Percentiles rank a stretch among this genome's conserved stretches.
Conservation (phyloP, 2,888 invertebrate genomes). For the Eledona agricola region DNA sequence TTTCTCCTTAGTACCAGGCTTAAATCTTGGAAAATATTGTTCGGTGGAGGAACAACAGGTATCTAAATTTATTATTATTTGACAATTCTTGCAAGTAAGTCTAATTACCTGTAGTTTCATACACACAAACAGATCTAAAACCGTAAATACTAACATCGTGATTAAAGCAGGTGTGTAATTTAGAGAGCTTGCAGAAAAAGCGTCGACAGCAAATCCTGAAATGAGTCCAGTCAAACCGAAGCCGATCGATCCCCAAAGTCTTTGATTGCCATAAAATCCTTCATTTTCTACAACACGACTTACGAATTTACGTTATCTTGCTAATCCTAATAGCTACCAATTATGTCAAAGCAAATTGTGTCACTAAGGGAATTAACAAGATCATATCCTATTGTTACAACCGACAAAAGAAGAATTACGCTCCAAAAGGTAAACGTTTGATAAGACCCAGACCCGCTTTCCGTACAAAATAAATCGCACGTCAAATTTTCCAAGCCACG, state of each 20-base stretch:
- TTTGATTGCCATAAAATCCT: constrained; percentile 77
- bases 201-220: constrained; percentile 75
- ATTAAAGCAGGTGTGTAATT: constrained; percentile 79
- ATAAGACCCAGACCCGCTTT: constrained; percentile 63
- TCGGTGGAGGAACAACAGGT: constrained; percentile 73
- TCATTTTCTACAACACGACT: constrained; percentile 67
- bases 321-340: constrained; percentile 67
- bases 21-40: constrained; percentile 75
- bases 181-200: constrained; percentile 66
- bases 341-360: constrained; percentile 87
- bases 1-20: constrained; percentile 69
- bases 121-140: constrained; percentile 74
- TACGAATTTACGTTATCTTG: constrained; percentile 42
- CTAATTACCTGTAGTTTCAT: constrained; percentile 67
- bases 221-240: constrained; percentile 78
- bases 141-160: constrained; percentile 71
- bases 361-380: constrained; percentile 89
- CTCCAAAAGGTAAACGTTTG: constrained; percentile 74
- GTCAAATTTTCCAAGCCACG: not conserved
- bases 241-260: constrained; percentile 85
- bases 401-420: constrained; percentile 75
- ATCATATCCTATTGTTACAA: constrained; percentile 82
- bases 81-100: constrained; percentile 1
- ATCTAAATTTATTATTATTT: constrained; percentile 65
- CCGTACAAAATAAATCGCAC: constrained; percentile 29